Evolutionary conservation across 2,888 invertebrate genomes (phyloP), one percentile per base, ranked within the genome.

Genomic region (Sarcophaga subvicina): DNA sequence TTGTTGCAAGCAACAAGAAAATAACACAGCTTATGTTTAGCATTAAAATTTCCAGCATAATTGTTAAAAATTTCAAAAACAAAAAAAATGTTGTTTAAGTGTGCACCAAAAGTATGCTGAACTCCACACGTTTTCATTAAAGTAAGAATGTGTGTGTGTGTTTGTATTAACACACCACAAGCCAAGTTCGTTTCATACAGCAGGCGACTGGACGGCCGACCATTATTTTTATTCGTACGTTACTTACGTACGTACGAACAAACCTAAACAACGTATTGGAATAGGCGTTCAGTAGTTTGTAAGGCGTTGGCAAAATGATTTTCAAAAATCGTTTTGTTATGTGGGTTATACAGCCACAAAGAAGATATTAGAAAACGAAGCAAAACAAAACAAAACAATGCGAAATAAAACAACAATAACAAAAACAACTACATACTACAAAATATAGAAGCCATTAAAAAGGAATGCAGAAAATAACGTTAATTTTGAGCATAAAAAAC

Each of bases 201-300:
- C 37, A 54, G 0, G 54, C 54, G 17, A 54, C 54, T 4, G 17
- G 17, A 0, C 54, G 17, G 54, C 54, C 12, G 12, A 12, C 2
- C 14, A 54, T 17, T 22, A 10, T 37, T n/a, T 14, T 47, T 27
- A 49, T 14, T 69, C 60, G 37, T n/a, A 62, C 10, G 27, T 63
- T 67, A 60, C 60, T 59, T 45, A 62, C 83, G 77, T 83, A 87
- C 87, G 83, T 87, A 87, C 87, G 81, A 87, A 81, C 87, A 87
- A 87, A 87, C 87, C 84, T 84, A 87, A 87, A 87, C 87, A 87
- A 87, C 87, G 86, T 86, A 86, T 88, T 78, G 60, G 22, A 77
- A n/a, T 71, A 88, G 86, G 86, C 27, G 82, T 59, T 37, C 86
- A 86, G 86, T 77, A 80, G 4, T 27, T 22, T 0, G 5, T 12